These are phyloP conservation scores for Empidonax traillii DNA, from an alignment of 2,113 vertebrate genomes.

Conservation along the genomic window DNA sequence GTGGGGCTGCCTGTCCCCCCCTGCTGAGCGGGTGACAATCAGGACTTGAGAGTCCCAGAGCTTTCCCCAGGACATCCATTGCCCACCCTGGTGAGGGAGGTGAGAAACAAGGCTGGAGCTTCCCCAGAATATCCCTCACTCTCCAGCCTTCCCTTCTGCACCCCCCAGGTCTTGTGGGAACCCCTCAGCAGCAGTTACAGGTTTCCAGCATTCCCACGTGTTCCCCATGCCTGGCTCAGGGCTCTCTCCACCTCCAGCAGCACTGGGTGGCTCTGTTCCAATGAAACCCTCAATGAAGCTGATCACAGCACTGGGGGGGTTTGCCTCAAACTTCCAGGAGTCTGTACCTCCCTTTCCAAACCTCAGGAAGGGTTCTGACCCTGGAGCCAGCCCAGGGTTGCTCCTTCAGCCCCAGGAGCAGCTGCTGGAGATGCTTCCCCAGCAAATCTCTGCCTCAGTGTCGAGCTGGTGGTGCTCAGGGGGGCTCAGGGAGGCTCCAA, in stretches of 20 bases:
- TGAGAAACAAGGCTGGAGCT: neutral
- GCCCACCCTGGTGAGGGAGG: neutral
- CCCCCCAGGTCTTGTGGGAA: neutral
- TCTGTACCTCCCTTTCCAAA: neutral
- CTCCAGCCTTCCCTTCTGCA: neutral
- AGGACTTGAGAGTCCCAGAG: rapidly evolving
- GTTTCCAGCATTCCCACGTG: neutral
- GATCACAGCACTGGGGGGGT: neutral
- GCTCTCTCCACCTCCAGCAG: neutral
- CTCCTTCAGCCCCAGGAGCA: neutral
- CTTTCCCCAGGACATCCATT: neutral
- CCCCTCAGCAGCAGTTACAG: rapidly evolving
- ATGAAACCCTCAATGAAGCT: neutral
- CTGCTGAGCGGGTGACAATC: neutral
- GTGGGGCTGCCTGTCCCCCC: neutral
- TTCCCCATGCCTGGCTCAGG: neutral
- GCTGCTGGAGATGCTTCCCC: neutral
- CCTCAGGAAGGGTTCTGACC: neutral
- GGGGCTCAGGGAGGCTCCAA: neutral
- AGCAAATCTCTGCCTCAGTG: neutral
- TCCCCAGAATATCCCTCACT: neutral
- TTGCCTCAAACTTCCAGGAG: neutral
- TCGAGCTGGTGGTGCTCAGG: neutral
- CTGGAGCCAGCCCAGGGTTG: neutral
- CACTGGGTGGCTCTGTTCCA: neutral